Base-by-base conservation (phyloP, 2,113 vertebrate species). In the Nibea coibor region DNA sequence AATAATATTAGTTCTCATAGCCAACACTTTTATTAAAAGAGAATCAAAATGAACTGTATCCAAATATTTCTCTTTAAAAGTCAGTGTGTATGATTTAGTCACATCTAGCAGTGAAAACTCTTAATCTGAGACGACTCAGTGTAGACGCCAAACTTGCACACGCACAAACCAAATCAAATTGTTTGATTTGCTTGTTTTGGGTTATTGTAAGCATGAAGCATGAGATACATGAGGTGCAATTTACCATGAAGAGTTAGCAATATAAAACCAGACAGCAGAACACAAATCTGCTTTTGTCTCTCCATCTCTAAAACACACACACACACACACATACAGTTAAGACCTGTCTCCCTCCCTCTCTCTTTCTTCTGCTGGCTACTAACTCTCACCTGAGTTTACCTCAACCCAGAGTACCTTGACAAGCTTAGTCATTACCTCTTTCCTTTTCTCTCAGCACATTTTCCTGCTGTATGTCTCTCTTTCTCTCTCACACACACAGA, bases 301-400 rank as follows among this genome's bases (percentile, higher is more conserved):
- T 74, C 15, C 15, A 43, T 51, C 50, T 51, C 45, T 47, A 5
- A 50, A 35, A 39, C 20, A 62, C 20, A 50, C 58, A 53, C 19
- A 61, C 17, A 45, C 31, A 70, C 56, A 54, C 61, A 62, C 54
- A 67, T 57, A 81, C 48, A 86, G 20, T 24, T 0, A 4, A 15
- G 28, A 59, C 24, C 24, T 31, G n/a, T 24, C 26, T 22, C 65
- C 0, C 42, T 6, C 39, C 15, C 59, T 48, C 71, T 48, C 71
- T 11, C 62, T 22, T 56, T 72, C 58, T 72, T 51, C 85, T 81
- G 72, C 48, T 10, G 39, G 80, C 80, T 72, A 75, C 74, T n/a
- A 84, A 80, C 78, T 84, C 87, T 91, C 75, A 91, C 84, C 82
- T 88, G 74, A 87, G 72, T 84, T 89, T 79, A 87, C 77, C 82